phyloP scores from a whole-genome alignment of 2,888 invertebrate species.

The Aelia acuminata region DNA sequence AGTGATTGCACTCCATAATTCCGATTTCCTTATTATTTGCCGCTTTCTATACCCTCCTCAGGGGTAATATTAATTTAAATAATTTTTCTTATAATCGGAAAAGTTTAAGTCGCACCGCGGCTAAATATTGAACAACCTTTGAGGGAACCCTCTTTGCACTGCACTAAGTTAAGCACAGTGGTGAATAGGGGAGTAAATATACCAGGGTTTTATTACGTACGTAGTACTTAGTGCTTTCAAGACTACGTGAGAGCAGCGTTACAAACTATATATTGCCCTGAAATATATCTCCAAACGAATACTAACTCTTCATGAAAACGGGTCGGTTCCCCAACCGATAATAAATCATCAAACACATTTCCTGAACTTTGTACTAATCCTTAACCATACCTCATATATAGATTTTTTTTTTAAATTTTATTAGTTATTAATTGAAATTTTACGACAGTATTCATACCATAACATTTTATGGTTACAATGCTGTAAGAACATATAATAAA shows the following conservation, averaged over 20 bases:
- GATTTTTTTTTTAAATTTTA: too few species aligned
- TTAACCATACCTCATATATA: too few species aligned
- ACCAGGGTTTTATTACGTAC: not conserved
- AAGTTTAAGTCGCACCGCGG: too few species aligned
- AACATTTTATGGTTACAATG: too few species aligned
- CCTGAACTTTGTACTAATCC: not conserved
- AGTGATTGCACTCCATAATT: too few species aligned
- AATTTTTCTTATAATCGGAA: too few species aligned
- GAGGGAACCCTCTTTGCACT: not conserved
- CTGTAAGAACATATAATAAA: too few species aligned
- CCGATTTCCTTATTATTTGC: too few species aligned
- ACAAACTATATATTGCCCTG: not conserved
- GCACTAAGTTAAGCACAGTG: not conserved
- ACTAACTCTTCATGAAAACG: not conserved
- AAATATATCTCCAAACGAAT: not conserved
- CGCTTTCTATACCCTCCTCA: too few species aligned
- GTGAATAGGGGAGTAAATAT: not conserved
- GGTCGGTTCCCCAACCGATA: not conserved
- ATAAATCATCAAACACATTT: not conserved
- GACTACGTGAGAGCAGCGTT: not conserved
- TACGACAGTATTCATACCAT: too few species aligned
- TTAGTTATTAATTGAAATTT: too few species aligned
- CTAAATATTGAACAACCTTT: not conserved
- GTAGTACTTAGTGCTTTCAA: not conserved
- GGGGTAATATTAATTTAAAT: too few species aligned